Base-by-base conservation (phyloP, 2,888 invertebrate genomes). In the Acrobasis repandana region DNA sequence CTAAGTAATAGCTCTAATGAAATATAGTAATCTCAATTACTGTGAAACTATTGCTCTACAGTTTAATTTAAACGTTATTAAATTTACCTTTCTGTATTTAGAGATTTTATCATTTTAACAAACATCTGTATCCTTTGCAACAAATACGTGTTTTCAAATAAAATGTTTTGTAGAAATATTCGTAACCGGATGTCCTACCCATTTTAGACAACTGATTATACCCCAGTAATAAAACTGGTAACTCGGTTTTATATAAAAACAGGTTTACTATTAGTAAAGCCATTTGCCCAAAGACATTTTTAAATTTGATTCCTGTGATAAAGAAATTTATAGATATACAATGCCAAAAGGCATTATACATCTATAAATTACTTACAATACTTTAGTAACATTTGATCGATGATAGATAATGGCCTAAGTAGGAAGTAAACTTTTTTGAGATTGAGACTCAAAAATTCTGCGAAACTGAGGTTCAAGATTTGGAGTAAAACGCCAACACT, bases 271-370 rank as follows among this genome's bases (percentile, higher is more conserved):
- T 43, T 3, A 58, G 20, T 50, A 49, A 58, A 58, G 43, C 34
- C 50, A 38, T 51, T 63, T 59, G 51, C 20, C 34, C 28, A 58
- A 59, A 59, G 46, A 54, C 67, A 70, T 73, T 71, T 70, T 69
- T 77, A 71, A 72, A 76, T 74, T 76, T 74, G 58, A 49, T 38
- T 14, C n/a, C 2, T 28, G 4, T 28, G 28, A 28, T 28, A 28
- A 28, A 28, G 28, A 28, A 28, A 28, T 28, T 28, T 28, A 28
- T 28, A 28, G 28, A 28, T 28, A 28, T 2, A 4, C n/a, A n/a
- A n/a, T n/a, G n/a, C n/a, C n/a, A n/a, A n/a, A n/a, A n/a, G n/a
- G n/a, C n/a, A n/a, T n/a, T n/a, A n/a, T n/a, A n/a, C n/a, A n/a
- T n/a, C n/a, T n/a, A n/a, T n/a, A n/a, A n/a, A n/a, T n/a, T n/a